Percentiles rank a stretch among this genome's conserved stretches.
These are phyloP conservation scores for Acropternis orthonyx DNA, from an alignment of 2,797 vertebrate species.

Conservation along the genomic window DNA sequence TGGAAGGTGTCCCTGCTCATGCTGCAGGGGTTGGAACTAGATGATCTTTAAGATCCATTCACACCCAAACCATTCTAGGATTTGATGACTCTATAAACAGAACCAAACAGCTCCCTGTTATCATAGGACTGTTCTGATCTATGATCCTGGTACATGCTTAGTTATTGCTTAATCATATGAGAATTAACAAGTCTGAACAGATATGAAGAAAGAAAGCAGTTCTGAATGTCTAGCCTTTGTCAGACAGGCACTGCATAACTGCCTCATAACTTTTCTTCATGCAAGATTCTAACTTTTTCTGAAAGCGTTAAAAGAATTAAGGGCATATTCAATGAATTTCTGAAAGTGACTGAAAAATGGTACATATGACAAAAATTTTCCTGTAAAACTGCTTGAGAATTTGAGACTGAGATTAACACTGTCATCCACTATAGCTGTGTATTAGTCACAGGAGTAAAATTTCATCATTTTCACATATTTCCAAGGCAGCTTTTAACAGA, in stretches of 20 bases:
- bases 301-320: background rate
- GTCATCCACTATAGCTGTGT: background rate
- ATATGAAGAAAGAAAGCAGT: background rate
- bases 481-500: slow-evolving; percentile 14
- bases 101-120: rapidly evolving
- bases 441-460: slow-evolving; percentile 15
- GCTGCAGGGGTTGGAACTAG: background rate
- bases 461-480: slow-evolving; percentile 17
- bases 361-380: background rate
- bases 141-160: background rate
- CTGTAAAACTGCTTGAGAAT: slow-evolving; percentile 20
- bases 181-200: background rate
- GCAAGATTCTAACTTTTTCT: background rate
- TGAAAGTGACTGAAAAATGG: background rate
- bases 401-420: background rate
- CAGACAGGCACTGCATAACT: background rate
- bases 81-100: background rate
- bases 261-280: background rate
- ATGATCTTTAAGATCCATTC: background rate
- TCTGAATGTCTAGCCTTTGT: background rate
- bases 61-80: background rate
- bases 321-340: background rate
- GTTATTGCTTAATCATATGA: background rate
- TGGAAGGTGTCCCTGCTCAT: background rate
- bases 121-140: background rate